Conservation (phyloP, 2,797 vertebrate species). For the Pipistrellus kuhlii region DNA sequence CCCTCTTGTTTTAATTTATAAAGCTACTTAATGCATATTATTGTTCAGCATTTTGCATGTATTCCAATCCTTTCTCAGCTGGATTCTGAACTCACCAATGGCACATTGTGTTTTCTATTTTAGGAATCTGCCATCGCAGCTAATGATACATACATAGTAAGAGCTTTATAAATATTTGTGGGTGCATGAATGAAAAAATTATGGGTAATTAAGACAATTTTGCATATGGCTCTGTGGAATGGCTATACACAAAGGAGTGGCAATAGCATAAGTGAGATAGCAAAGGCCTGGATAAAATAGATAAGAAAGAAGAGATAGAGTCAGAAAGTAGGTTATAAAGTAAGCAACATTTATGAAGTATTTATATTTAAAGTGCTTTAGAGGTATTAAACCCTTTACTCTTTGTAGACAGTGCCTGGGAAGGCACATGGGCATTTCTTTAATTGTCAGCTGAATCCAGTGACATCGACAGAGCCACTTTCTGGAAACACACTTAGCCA, state of each 20-base stretch:
- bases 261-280: not conserved
- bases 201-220: not conserved
- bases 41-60: not conserved
- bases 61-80: not conserved
- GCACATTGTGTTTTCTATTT: not conserved
- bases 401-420: not conserved
- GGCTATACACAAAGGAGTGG: not conserved
- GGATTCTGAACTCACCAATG: not conserved
- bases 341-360: not conserved
- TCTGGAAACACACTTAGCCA: too few species aligned
- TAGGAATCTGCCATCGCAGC: not conserved
- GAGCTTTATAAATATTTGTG: conserved; percentile 14
- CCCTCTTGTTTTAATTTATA: not conserved
- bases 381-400: not conserved
- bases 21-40: not conserved
- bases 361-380: not conserved
- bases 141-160: not conserved
- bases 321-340: conserved; percentile 25
- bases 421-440: too few species aligned
- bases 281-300: not conserved
- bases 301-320: not conserved
- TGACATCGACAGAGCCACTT: too few species aligned
- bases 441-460: too few species aligned
- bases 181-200: not conserved
- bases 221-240: not conserved